phyloP scores from a whole-genome alignment of 2,113 vertebrate genomes.

The Thamnophis sirtalis region DNA sequence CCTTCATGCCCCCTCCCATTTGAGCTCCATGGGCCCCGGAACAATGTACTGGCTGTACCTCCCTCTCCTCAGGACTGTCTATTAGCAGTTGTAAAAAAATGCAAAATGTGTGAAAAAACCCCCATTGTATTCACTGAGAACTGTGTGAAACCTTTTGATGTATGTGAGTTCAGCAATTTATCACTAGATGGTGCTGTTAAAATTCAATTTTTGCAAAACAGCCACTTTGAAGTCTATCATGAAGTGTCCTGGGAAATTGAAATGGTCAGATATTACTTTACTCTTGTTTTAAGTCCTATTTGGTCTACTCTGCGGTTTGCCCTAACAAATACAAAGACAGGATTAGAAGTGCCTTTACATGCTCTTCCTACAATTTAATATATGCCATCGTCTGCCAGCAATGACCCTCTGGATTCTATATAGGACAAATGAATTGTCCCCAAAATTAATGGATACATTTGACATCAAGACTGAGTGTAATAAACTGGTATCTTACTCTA shows the following conservation, averaged over 20 bases:
- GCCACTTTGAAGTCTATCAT: neutral
- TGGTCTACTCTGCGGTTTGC: neutral
- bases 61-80: neutral
- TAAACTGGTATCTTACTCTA: neutral
- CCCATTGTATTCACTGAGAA: neutral
- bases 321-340: neutral
- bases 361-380: neutral
- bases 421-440: neutral
- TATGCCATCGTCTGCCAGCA: neutral
- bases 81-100: neutral
- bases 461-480: neutral
- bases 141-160: neutral
- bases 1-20: too few relatives aligned
- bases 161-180: neutral
- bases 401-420: neutral
- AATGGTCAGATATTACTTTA: neutral
- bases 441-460: neutral
- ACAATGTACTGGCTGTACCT: too few relatives aligned
- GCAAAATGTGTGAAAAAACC: neutral
- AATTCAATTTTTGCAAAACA: neutral
- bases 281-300: neutral
- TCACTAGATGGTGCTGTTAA: neutral
- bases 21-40: too few relatives aligned
- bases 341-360: neutral
- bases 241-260: neutral